Evolutionary conservation across 2,113 vertebrate species (phyloP).

Genomic region (Macaca nemestrina): DNA sequence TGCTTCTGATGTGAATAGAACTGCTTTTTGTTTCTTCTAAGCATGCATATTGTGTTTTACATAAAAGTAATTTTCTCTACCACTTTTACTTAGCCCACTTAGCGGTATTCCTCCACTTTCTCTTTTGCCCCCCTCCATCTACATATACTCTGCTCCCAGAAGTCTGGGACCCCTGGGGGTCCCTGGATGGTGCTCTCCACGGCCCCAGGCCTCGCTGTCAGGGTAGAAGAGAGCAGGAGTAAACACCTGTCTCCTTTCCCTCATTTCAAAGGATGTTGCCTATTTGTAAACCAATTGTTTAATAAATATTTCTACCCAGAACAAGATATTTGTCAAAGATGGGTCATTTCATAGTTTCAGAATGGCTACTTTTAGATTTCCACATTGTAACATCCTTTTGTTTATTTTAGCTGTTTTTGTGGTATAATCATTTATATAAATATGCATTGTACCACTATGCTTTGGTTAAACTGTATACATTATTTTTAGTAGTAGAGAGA

Average conservation of each 20-base stretch:
- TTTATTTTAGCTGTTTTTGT: background rate
- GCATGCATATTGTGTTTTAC: background rate
- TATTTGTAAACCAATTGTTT: fast-evolving
- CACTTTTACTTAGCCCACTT: background rate
- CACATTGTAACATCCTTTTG: background rate
- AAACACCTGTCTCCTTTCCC: too few relatives aligned
- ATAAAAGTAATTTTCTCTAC: background rate
- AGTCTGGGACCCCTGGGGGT: background rate
- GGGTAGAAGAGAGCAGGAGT: too few relatives aligned
- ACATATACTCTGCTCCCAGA: background rate
- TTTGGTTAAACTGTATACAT: background rate
- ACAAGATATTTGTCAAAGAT: background rate
- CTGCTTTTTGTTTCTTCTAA: background rate
- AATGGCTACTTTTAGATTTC: background rate
- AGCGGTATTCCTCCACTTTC: background rate
- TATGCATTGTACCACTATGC: too few relatives aligned
- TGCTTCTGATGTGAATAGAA: fast-evolving
- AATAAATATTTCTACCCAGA: background rate
- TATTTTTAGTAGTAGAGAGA: background rate
- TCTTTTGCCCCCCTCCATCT: background rate
- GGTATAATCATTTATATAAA: too few relatives aligned
- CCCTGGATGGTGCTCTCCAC: background rate
- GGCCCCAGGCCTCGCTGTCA: fast-evolving
- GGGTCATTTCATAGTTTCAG: background rate
- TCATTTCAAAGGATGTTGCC: background rate